Evolutionary conservation across 2,888 invertebrate genomes (phyloP).

Genomic region (Rotaria magnacalcarata): DNA sequence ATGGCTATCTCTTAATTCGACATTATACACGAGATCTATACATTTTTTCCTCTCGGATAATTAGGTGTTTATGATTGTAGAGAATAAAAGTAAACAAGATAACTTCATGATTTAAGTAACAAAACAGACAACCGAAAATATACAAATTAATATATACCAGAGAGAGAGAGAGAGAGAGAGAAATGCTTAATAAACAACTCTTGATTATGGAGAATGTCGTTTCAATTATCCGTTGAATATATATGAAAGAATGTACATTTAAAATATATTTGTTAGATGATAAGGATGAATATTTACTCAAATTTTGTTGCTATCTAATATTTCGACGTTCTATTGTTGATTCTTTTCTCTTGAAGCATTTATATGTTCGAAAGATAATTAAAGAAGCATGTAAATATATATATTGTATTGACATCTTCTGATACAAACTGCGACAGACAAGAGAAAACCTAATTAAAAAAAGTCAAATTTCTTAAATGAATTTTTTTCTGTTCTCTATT

Average conservation of each 20-base stretch:
- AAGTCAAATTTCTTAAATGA: constrained; percentile 5
- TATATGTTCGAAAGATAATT: not conserved
- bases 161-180: too few relatives aligned
- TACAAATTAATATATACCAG: too few relatives aligned
- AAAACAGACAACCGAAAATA: too few relatives aligned
- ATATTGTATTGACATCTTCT: not conserved
- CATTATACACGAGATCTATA: not conserved
- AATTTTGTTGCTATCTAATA: not conserved
- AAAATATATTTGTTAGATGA: not conserved
- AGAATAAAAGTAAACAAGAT: not conserved
- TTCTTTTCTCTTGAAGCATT: not conserved
- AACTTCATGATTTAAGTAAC: too few relatives aligned
- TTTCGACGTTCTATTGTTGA: not conserved
- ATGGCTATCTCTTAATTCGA: not conserved
- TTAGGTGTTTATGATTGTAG: not conserved
- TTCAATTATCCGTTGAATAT: not conserved
- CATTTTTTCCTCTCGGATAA: not conserved
- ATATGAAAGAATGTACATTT: not conserved
- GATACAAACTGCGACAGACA: not conserved
- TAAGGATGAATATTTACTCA: not conserved
- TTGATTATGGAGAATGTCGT: not conserved
- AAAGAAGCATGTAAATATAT: not conserved
- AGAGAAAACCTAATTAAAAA: not conserved
- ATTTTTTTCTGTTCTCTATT: not conserved
- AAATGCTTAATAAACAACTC: not conserved